phyloP scores from a whole-genome alignment of 2,888 invertebrate genomes.

The Drosophila formosana region DNA sequence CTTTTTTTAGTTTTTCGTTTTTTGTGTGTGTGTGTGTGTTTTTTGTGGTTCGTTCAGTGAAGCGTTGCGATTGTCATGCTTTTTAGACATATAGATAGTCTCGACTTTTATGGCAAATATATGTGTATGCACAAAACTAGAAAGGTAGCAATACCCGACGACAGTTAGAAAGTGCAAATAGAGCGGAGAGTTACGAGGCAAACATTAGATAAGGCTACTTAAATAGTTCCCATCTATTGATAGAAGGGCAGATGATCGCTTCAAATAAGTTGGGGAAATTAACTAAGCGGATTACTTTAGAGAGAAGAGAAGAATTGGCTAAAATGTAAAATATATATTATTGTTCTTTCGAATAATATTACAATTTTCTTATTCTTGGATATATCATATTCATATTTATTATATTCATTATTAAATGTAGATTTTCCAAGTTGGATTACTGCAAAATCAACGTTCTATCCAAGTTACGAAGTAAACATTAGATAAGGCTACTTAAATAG shows the following conservation, averaged over 20 bases:
- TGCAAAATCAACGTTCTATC: too few species aligned
- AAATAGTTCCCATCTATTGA: background rate
- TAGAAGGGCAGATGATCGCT: background rate
- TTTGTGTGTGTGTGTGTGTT: background rate
- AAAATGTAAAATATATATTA: too few species aligned
- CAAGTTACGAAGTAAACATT: background rate
- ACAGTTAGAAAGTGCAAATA: background rate
- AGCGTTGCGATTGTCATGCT: conserved; percentile 41
- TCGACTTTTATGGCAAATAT: conserved; percentile 2
- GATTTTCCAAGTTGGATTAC: too few species aligned
- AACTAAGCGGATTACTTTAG: background rate
- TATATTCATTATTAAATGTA: too few species aligned
- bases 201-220: background rate
- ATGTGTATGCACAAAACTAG: background rate
- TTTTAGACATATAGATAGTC: conserved; percentile 4
- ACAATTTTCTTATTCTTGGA: too few species aligned
- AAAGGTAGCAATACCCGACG: background rate
- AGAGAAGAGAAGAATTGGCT: too few species aligned
- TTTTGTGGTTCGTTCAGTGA: conserved; percentile 37
- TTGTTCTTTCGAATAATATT: too few species aligned
- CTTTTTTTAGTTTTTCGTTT: background rate
- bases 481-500: background rate
- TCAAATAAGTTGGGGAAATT: background rate
- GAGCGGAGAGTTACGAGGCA: background rate
- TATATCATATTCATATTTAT: too few species aligned